These are phyloP conservation scores for Cancer borealis DNA, from an alignment of 2,888 invertebrate species.

Conservation along the genomic window DNA sequence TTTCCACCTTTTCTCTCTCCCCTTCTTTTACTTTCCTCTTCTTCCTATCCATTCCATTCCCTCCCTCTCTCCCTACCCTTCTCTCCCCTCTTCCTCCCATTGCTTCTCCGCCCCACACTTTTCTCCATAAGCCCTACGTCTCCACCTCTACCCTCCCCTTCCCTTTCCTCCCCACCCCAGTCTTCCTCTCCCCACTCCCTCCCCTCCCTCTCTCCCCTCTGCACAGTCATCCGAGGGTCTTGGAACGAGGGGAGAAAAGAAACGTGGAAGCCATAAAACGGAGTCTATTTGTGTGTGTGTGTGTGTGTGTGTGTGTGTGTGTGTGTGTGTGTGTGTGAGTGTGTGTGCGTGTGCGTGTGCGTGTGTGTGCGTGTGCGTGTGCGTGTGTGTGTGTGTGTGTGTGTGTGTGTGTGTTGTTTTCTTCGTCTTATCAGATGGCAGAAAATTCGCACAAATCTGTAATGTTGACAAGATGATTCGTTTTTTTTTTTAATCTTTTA, in stretches of 20 bases:
- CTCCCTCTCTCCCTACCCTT: neutral
- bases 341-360: neutral
- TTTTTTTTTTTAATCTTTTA: too few species aligned
- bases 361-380: constrained; percentile 34
- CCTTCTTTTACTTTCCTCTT: neutral
- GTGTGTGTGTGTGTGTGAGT: constrained; percentile 31
- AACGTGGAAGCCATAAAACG: constrained; percentile 11
- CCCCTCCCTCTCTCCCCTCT: neutral
- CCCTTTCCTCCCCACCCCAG: neutral
- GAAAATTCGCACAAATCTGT: neutral
- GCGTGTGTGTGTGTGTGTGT: constrained; percentile 9
- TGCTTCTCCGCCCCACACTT: neutral
- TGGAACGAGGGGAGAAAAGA: neutral
- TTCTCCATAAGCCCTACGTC: neutral
- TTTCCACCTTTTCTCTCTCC: neutral
- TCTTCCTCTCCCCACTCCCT: neutral
- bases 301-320: constrained; percentile 29
- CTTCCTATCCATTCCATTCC: neutral
- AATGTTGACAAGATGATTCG: neutral
- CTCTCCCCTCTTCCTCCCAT: neutral
- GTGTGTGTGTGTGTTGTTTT: neutral
- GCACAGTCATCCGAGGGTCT: neutral
- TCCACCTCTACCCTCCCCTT: neutral
- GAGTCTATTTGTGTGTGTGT: constrained; percentile 30
- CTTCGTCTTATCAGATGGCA: too few species aligned